Percentiles rank a stretch among this genome's conserved stretches.
phyloP scores from a whole-genome alignment of 30 jellyfish, hydroid and myxozoan genomes.

The Cassiopea xamachana region DNA sequence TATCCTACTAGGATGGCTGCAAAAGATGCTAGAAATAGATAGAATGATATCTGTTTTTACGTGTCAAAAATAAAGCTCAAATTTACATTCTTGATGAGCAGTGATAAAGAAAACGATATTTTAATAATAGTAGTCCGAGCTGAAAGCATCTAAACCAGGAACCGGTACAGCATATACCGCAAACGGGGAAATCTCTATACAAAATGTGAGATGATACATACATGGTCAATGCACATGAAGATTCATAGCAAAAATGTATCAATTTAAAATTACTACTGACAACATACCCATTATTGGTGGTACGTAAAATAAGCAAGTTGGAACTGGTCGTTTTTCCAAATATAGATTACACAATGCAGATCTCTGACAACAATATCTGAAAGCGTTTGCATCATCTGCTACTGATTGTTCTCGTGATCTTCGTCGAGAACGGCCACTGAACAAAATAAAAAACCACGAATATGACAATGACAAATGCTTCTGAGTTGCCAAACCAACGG shows the following conservation, averaged over 20 bases:
- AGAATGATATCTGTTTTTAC: too few relatives aligned
- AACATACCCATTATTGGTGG: slow-evolving; percentile 45
- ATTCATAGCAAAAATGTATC: neutral
- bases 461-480: slow-evolving; percentile 14
- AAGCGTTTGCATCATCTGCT: slow-evolving; percentile 26
- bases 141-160: too few relatives aligned
- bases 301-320: slow-evolving; percentile 9
- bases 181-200: too few relatives aligned
- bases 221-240: too few relatives aligned
- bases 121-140: too few relatives aligned
- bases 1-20: too few relatives aligned
- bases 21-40: too few relatives aligned
- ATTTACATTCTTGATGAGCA: too few relatives aligned
- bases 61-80: too few relatives aligned
- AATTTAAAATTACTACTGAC: neutral
- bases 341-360: slow-evolving; percentile 21
- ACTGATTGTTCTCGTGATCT: slow-evolving; percentile 12
- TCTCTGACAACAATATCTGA: slow-evolving; percentile 20
- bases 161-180: too few relatives aligned
- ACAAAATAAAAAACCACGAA: neutral
- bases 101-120: too few relatives aligned
- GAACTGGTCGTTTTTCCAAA: slow-evolving; percentile 41
- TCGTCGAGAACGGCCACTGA: slow-evolving; percentile 4
- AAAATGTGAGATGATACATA: too few relatives aligned
- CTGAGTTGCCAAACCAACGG: slow-evolving; percentile 21